Base-by-base conservation (phyloP, 2,888 invertebrate genomes). In the Euzophera pinguis region DNA sequence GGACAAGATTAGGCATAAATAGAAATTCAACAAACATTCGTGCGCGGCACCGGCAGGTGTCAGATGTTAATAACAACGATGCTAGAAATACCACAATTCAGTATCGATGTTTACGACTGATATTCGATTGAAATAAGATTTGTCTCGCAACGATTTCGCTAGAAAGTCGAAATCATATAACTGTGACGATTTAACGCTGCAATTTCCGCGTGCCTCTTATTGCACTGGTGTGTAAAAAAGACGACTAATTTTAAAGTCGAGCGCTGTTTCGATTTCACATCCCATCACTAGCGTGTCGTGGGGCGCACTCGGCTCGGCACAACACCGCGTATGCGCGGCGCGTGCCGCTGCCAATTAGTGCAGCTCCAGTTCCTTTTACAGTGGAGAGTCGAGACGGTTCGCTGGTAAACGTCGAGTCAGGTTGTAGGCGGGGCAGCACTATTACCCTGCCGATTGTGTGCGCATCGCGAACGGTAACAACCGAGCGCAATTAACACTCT, bases 281-380 rank as follows among this genome's bases (percentile, higher is more conserved):
- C 86, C 81, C 84, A 84, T 83, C 79, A 82, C 77, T 82, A 75
- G 82, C 84, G 81, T 79, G 84, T 81, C 77, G 79, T 71, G 75
- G 70, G 69, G 68, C 71, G 75, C 65, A 59, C 54, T 53, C 56
- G 43, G 53, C 54, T 53, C 56, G 43, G 53, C 69, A 59, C 69
- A 64, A 80, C 78, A 59, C 70, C 64, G 81, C 78, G 77, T 76
- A 79, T 75, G 80, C 78, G 75, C 81, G 83, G 86, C 88, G 88
- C 87, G 87, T 88, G 88, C 88, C 85, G 69, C 64, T 59, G 81
- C 86, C 87, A 89, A 90, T 90, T 90, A 89, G 90, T 88, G 85
- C 80, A 84, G 89, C 88, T 90, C 88, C 83, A 89, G 81, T 90
- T 89, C 80, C 79, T 78, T 78, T 77, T 71, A 78, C 79, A 76